Percentiles rank a stretch among this genome's conserved stretches.
Conservation (phyloP, 2,113 vertebrate genomes). For the Coptodon rendalli region DNA sequence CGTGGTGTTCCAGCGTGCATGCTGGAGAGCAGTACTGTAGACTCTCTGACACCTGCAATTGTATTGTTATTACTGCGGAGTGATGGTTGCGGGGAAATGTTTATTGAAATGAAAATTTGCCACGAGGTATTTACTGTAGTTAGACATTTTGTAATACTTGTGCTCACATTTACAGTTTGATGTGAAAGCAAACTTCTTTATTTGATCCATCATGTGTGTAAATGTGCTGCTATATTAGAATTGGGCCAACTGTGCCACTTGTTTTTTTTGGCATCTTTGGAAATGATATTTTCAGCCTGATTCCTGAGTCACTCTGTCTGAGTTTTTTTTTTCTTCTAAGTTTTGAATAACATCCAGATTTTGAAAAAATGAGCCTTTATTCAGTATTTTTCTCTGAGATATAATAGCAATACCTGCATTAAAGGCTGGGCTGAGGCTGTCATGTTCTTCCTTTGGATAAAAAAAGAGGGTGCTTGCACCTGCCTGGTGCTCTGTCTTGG, state of each 20-base stretch:
- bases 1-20: conserved; percentile 2
- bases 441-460: not conserved
- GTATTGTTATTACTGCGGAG: conserved; percentile 21
- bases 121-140: conserved; percentile 1
- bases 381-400: not conserved
- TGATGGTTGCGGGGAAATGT: conserved; percentile 14
- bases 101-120: conserved; percentile 41
- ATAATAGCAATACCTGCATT: conserved; percentile 13
- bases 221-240: not conserved
- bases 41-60: conserved; percentile 43
- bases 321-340: not conserved
- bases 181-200: conserved; percentile 15
- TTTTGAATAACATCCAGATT: conserved; percentile 16
- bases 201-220: conserved; percentile 9
- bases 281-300: not conserved
- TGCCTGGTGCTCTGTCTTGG: conserved; percentile 1
- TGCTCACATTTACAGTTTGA: conserved; percentile 23
- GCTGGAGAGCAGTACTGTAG: conserved; percentile 12
- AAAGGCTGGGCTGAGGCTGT: conserved; percentile 49
- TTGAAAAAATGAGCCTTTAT: not conserved
- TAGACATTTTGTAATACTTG: conserved; percentile 6
- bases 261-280: not conserved
- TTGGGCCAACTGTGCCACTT: not conserved
- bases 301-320: not conserved
- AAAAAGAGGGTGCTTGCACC: not conserved